phyloP scores from a whole-genome alignment of 2,888 invertebrate genomes.

The Sepiola atlantica region DNA sequence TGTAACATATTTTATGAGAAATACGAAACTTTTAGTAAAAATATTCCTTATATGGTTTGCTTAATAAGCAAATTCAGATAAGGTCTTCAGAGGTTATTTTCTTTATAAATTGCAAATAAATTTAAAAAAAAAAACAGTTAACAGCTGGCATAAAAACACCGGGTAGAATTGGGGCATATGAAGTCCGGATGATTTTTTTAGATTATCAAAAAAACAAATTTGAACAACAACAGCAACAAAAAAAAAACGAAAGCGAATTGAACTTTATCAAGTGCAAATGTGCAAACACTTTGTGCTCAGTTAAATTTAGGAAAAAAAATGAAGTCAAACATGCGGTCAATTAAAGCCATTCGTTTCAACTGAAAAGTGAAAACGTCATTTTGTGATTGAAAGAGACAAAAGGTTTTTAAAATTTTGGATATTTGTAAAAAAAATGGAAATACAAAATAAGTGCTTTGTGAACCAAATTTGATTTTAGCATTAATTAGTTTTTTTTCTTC shows the following conservation, averaged over 20 bases:
- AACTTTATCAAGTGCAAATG: background rate
- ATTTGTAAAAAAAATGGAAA: background rate
- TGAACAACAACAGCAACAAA: no score
- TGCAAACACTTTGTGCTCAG: background rate
- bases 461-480: slow-evolving; percentile 9
- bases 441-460: background rate
- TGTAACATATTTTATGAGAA: background rate
- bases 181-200: background rate
- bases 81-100: background rate
- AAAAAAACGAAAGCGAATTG: background rate
- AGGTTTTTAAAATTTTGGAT: background rate
- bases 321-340: background rate
- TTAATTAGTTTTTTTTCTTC: background rate
- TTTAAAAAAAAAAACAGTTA: background rate
- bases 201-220: background rate
- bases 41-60: background rate
- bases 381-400: no score
- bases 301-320: background rate
- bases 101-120: background rate
- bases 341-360: background rate
- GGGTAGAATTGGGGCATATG: background rate
- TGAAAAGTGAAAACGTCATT: background rate
- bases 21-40: background rate
- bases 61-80: background rate
- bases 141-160: background rate